Evolutionary conservation across 2,113 vertebrate genomes (phyloP), one percentile per base, ranked within the genome.

Genomic region (Etia nguti): DNA sequence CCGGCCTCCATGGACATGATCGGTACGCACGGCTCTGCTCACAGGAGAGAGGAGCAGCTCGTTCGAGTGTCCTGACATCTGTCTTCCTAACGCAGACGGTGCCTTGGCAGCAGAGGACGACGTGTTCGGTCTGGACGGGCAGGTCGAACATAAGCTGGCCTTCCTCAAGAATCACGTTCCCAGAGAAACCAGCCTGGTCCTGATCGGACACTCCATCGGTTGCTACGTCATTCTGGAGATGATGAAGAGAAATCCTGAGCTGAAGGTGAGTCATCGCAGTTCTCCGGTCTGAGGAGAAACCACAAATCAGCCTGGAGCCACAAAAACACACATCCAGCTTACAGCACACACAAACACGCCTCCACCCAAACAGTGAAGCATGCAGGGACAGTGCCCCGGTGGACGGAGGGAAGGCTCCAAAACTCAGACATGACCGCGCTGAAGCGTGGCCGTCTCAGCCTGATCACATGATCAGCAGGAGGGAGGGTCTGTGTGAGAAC

Each of bases 191-290:
- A 96, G 96, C 41, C 94, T 99, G 83, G 94, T 99, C 24, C 88
- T 99, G 84, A 95, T 99, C 52, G 98, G 98, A 82, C 98, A 99
- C 95, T 99, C 99, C 16, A 96, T 99, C 16, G 99, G 98, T 80
- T 97, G 97, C 93, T 98, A 99, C 90, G 95, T 99, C 52, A 96
- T 97, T 70, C 96, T 99, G 88, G 96, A 99, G 86, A 97, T 99
- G 94, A 96, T 99, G 97, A 98, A 97, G 87, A 94, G 93, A 77
- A 94, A 96, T 6, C 97, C 97, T 20, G 96, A 97, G 57, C 96
- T 98, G 52, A 97, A 97, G 94, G 98, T 98, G 4, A 62, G 57
- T 81, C 24, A 2, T 24, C 15, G 16, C 9, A 8, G 15, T 15
- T 13, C 34, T 48, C 16, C 3, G 16, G 29, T 36, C 59, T 62